Evolutionary conservation across 2,113 vertebrate genomes (phyloP), one percentile per base, ranked within the genome.

Genomic region (Ibidorhyncha struthersii): DNA sequence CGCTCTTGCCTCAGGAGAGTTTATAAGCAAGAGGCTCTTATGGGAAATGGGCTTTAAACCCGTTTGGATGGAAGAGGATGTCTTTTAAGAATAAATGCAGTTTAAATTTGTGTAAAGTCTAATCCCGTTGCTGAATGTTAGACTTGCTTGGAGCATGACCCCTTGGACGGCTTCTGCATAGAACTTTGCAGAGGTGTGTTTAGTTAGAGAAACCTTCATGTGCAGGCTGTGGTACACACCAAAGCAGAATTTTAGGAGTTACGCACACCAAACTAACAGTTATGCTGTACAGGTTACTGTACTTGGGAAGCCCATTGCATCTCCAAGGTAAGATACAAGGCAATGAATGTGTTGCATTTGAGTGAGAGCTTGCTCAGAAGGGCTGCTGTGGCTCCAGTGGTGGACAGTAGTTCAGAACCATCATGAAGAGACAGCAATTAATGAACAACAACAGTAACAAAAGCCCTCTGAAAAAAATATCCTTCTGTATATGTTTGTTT

Each of bases 191-290:
- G 69, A 56, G 14, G 4, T 73, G 29, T 55, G 6, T 78, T 78
- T 56, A 69, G 29, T 15, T 56, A 10, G 59, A 71, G 29, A 40
- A 56, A 15, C 69, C 21, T 38, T 66, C 20, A 45, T 61, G 59
- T 23, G 12, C 29, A 10, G 34, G 27, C 72, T 86, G 25, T 74
- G 50, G 12, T 53, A 19, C 14, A 32, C 25, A 29, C 7, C 18
- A 38, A 4, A 45, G 38, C 17, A 50, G 41, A 55, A 50, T 38
- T 74, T 41, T 32, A 53, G 55, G 38, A 22, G 18, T 62, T 69
- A 3, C 0, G 23, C 4, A 1, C 0, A 0, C 12, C 14, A 30
- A 65, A 26, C 22, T 45, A 30, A 29, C 8, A 4, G 0, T 2
- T 40, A 3, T 36, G 1, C 50, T 61, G 14, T 69, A 41, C 14